Evolutionary conservation across 2,797 vertebrate species (phyloP), one percentile per base, ranked within the genome.

Genomic region (Coluber constrictor): DNA sequence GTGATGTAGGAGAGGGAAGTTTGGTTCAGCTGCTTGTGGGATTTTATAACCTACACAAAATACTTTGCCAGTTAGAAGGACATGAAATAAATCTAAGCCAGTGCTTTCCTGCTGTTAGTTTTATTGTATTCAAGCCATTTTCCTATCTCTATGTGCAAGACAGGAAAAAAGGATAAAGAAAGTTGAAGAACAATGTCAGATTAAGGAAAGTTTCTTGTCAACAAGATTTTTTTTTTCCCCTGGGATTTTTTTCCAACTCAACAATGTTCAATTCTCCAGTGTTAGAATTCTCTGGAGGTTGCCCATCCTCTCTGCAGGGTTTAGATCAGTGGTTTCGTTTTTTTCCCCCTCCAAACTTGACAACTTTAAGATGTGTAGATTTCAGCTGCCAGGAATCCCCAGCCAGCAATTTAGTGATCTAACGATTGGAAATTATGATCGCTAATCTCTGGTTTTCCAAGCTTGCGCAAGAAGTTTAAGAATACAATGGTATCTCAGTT

Each of bases 271-370:
- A 43, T 23, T 43, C 70, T 79, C 7, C 32, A 43, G 70, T 4
- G 29, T 29, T n/a, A 66, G 63, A n/a, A 66, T 32, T 70, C 70
- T 79, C 32, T 10, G 9, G 18, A 4, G 16, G 70, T 74, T 74
- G 32, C 13, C 15, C 13, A 32, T 5, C 66, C 15, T 70, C n/a
- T 6, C 29, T 16, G n/a, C 6, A 3, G 15, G 16, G 5, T 74
- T 74, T 7, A 37, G 66, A 9, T 74, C 66, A 37, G n/a, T 74
- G 66, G 16, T 32, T 70, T 70, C 20, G n/a, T 23, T 60, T 3
- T 4, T 3, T 1, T 0, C 0, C n/a, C 10, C 3, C 5, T 3
- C n/a, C n/a, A 32, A 70, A 70, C n/a, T 16, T 70, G 66, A 13
- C 66, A 32, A 18, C 66, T 70, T 70, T 18, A 70, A 32, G 13